A percentile compares a stretch with the other conserved stretches of the same genome.
Conservation (phyloP, 1,140 invertebrate species). For the Drosophila kanapiae region DNA sequence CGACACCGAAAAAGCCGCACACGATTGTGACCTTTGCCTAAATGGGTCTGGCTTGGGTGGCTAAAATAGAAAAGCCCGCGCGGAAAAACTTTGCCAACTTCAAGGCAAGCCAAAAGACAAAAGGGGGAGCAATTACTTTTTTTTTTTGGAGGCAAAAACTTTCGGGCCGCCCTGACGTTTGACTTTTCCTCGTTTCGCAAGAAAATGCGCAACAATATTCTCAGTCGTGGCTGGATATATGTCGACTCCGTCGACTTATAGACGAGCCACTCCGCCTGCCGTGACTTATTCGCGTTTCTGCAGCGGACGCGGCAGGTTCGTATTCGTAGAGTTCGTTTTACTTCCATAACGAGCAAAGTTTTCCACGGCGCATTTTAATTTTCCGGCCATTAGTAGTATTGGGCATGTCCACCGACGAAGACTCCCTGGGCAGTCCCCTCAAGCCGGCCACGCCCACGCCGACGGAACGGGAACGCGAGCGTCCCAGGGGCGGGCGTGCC, state of each 20-base stretch:
- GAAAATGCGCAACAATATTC: slow-evolving; percentile 75
- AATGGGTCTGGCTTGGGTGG: slow-evolving; percentile 21
- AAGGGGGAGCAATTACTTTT: slow-evolving; percentile 51
- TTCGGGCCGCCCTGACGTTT: slow-evolving; percentile 68
- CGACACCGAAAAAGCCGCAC: slow-evolving; percentile 64
- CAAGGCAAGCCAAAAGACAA: slow-evolving; percentile 62
- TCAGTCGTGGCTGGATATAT: slow-evolving; percentile 14
- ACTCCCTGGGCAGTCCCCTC: slow-evolving; percentile 64
- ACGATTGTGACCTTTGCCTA: slow-evolving; percentile 48
- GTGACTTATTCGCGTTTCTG: slow-evolving; percentile 80
- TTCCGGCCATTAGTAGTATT: slow-evolving; percentile 68
- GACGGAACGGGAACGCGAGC: slow-evolving; percentile 27
- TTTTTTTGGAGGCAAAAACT: slow-evolving; percentile 58
- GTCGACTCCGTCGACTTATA: slow-evolving; percentile 15
- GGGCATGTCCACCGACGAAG: slow-evolving; percentile 70
- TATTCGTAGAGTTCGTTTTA: slow-evolving; percentile 5
- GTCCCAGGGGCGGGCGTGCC: slow-evolving; percentile 25
- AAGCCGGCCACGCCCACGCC: slow-evolving; percentile 54
- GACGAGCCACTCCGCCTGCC: slow-evolving; percentile 44
- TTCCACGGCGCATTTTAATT: slow-evolving; percentile 58
- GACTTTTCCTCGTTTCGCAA: slow-evolving; percentile 52
- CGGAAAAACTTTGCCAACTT: slow-evolving; percentile 47
- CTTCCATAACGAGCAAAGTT: slow-evolving; percentile 62
- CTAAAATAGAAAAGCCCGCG: slow-evolving; percentile 37
- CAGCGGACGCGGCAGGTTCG: slow-evolving; percentile 60